These are phyloP conservation scores for Myiotriccus ornatus DNA, from an alignment of 2,797 vertebrate species.

Conservation along the genomic window DNA sequence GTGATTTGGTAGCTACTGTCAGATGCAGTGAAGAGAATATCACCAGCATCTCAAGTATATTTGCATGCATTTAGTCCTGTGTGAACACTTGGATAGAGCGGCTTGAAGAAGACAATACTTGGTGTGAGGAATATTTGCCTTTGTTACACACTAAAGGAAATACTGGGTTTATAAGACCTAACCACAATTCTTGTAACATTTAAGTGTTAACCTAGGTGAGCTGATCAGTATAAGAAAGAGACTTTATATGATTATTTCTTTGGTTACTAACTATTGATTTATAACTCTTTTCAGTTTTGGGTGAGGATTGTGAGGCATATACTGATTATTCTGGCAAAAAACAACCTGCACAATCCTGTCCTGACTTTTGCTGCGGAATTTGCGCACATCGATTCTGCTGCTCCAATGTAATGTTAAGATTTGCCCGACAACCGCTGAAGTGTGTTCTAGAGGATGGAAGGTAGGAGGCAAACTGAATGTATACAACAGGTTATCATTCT, in stretches of 20 bases:
- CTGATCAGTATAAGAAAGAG: not conserved
- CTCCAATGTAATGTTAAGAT: not conserved
- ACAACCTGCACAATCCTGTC: not conserved
- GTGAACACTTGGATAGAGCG: not conserved
- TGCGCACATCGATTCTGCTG: not conserved
- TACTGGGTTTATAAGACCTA: not conserved
- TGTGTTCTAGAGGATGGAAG: not conserved
- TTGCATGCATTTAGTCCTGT: not conserved
- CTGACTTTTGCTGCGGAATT: slow-evolving; percentile 4
- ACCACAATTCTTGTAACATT: not conserved
- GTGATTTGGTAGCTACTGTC: not conserved
- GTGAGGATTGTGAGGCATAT: not conserved
- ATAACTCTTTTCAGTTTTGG: not conserved
- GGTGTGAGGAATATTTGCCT: not conserved
- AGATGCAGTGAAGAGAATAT: not conserved
- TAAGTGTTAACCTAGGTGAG: not conserved
- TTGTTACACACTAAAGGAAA: not conserved
- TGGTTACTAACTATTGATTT: not conserved
- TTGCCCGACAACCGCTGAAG: not conserved
- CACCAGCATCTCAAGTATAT: not conserved
- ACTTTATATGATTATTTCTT: not conserved
- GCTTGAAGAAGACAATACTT: not conserved
- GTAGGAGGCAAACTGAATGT: not conserved
- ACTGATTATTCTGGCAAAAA: not conserved
- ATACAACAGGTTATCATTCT: not conserved